These are phyloP conservation scores for Penaeus chinensis DNA, from an alignment of 1,140 invertebrate genomes.

Conservation along the genomic window DNA sequence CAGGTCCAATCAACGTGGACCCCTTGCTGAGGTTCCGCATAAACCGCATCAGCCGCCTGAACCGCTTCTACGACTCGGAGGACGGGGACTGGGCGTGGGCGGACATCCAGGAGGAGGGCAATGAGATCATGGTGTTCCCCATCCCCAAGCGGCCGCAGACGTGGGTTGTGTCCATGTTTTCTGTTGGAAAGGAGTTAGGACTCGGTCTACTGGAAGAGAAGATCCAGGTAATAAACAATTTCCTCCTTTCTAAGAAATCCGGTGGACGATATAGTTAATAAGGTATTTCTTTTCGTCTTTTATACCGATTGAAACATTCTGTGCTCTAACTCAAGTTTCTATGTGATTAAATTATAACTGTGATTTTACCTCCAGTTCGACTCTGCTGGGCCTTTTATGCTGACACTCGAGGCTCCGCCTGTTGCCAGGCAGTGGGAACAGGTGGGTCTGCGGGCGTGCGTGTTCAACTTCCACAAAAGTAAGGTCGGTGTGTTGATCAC, in stretches of 20 bases:
- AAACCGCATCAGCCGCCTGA: slow-evolving; percentile 61
- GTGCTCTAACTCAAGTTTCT: not conserved
- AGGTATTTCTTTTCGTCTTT: too few relatives aligned
- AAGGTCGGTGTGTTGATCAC: slow-evolving; percentile 68
- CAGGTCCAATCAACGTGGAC: slow-evolving; percentile 59
- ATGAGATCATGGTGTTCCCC: slow-evolving; percentile 59
- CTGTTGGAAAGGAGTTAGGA: slow-evolving; percentile 58
- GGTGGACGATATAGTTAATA: not conserved
- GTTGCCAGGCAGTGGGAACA: slow-evolving; percentile 64
- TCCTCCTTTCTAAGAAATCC: not conserved
- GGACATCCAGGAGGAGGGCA: slow-evolving; percentile 49
- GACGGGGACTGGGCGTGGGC: slow-evolving; percentile 65
- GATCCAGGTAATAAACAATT: slow-evolving; percentile 40
- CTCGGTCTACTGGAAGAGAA: slow-evolving; percentile 62
- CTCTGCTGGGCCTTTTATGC: slow-evolving; percentile 59
- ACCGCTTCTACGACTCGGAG: slow-evolving; percentile 63
- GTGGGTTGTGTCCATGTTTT: slow-evolving; percentile 64
- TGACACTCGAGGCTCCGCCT: slow-evolving; percentile 59
- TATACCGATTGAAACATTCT: too few relatives aligned
- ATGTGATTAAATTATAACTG: too few relatives aligned
- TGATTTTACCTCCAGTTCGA: slow-evolving; percentile 52
- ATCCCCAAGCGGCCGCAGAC: slow-evolving; percentile 63
- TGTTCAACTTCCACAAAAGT: slow-evolving; percentile 63
- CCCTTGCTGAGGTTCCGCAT: slow-evolving; percentile 59
- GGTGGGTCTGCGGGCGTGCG: slow-evolving; percentile 62